A percentile compares a stretch with the other conserved stretches of the same genome.
Evolutionary conservation across 2,797 vertebrate species (phyloP).

Genomic region (Hemitrygon akajei): DNA sequence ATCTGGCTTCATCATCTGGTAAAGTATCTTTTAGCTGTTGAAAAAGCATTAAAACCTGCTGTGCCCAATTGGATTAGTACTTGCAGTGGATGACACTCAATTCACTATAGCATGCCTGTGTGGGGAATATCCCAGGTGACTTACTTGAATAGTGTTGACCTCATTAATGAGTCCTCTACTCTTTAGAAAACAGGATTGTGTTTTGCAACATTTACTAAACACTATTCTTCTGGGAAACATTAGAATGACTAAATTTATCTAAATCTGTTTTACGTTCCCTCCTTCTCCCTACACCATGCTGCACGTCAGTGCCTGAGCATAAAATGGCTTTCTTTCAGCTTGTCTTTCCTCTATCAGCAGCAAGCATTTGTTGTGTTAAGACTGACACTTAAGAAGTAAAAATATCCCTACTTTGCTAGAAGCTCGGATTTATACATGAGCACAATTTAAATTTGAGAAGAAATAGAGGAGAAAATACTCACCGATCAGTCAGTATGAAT

Average conservation of each 20-base stretch:
- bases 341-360: background rate
- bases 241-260: slow-evolving; percentile 7
- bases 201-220: background rate
- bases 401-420: background rate
- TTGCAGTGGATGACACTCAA: slow-evolving; percentile 18
- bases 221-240: slow-evolving; percentile 2
- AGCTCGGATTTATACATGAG: background rate
- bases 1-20: background rate
- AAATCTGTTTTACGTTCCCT: background rate
- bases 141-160: background rate
- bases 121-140: background rate
- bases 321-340: background rate
- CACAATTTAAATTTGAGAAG: background rate
- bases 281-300: too few species aligned
- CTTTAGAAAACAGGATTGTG: slow-evolving; percentile 26
- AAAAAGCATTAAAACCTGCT: background rate
- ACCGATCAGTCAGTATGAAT: background rate
- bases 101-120: background rate
- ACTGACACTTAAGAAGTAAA: background rate
- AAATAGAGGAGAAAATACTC: background rate
- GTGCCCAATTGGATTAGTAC: background rate
- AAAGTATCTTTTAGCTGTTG: background rate
- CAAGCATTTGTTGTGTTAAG: background rate
- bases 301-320: background rate
- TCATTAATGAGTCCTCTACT: slow-evolving; percentile 23